A percentile compares a stretch with the other conserved stretches of the same genome.
phyloP scores from a whole-genome alignment of 2,113 vertebrate genomes.

The Scomber colias region DNA sequence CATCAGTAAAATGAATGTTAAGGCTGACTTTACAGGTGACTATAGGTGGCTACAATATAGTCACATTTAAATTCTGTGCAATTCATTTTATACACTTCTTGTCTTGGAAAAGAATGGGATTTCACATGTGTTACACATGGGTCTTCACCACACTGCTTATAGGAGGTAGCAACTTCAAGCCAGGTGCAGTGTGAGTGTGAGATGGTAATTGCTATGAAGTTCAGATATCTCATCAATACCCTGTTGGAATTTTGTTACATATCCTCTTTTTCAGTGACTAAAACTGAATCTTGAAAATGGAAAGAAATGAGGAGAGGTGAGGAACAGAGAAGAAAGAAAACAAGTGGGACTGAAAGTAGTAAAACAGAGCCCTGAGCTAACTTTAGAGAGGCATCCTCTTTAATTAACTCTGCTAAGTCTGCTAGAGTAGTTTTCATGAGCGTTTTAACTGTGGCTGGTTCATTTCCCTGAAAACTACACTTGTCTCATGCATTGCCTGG shows the following conservation, averaged over 20 bases:
- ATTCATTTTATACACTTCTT: background rate
- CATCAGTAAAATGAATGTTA: too few species aligned
- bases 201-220: conserved; percentile 31
- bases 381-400: conserved; percentile 78
- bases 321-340: conserved; percentile 48
- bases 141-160: too few species aligned
- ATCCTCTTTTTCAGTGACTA: conserved; percentile 50
- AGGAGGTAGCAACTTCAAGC: background rate
- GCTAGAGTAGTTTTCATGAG: conserved; percentile 66
- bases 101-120: background rate
- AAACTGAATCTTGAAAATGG: conserved; percentile 22
- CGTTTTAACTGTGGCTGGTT: conserved; percentile 54
- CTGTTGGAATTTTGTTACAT: conserved; percentile 43
- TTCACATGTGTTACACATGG: background rate
- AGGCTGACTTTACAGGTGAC: too few species aligned
- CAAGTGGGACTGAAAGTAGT: conserved; percentile 60
- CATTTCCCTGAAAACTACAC: conserved; percentile 51
- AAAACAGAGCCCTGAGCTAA: conserved; percentile 71
- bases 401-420: conserved; percentile 74
- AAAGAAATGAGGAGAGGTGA: conserved; percentile 42
- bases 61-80: background rate
- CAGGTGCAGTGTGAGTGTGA: background rate
- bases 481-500: conserved; percentile 39
- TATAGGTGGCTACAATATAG: too few species aligned
- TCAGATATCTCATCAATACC: conserved; percentile 42